Evolutionary conservation across 2,888 invertebrate genomes (phyloP).

Genomic region (Galeruca laticollis): DNA sequence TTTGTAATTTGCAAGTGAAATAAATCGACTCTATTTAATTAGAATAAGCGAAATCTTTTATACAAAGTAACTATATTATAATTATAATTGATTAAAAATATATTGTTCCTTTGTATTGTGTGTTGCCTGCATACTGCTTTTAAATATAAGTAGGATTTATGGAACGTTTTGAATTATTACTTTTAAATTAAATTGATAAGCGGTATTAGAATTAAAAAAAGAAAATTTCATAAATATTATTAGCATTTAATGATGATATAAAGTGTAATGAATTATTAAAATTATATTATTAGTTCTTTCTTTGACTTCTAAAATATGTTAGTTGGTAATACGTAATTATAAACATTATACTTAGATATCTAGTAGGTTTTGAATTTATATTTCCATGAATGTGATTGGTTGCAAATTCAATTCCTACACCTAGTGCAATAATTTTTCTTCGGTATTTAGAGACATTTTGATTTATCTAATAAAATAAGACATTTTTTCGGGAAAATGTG

Average conservation of each 20-base stretch:
- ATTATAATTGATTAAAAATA: no score
- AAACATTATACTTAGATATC: background rate
- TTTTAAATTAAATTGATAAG: background rate
- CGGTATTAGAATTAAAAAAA: no score
- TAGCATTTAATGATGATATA: background rate
- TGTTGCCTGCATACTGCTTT: no score
- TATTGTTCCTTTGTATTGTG: background rate
- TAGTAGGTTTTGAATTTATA: background rate
- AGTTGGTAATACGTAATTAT: background rate
- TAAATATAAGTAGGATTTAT: no score
- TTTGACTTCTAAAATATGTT: background rate
- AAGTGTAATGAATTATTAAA: background rate
- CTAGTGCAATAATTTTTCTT: background rate
- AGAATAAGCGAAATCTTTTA: no score
- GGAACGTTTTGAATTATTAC: no score
- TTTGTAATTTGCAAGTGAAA: no score
- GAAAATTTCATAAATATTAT: no score
- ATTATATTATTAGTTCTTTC: background rate
- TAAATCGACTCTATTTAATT: no score
- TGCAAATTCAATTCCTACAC: background rate
- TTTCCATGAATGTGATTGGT: background rate
- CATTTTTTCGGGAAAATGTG: background rate
- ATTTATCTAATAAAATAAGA: background rate
- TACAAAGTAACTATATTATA: no score
- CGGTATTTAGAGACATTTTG: background rate